Evolutionary conservation across 1,140 invertebrate species (phyloP).

Genomic region (Drosophila simulans): DNA sequence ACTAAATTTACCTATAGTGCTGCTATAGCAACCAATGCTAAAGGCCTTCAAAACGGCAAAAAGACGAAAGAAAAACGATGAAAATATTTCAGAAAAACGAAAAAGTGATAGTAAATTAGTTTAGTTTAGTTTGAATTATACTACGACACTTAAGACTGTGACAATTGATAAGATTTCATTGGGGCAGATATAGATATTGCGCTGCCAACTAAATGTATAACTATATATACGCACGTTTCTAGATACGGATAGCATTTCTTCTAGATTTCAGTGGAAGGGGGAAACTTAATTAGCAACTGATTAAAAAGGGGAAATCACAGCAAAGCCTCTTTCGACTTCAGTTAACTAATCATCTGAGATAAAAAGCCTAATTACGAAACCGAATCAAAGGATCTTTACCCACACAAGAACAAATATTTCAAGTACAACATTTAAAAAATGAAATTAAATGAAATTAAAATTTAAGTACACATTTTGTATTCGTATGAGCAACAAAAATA

Average conservation of each 20-base stretch:
- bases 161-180: constrained; percentile 68
- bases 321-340: neutral
- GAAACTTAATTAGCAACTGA: constrained; percentile 32
- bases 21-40: constrained; percentile 23
- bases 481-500: too few species aligned
- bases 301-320: constrained; percentile 17
- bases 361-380: neutral
- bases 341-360: neutral
- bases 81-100: constrained; percentile 27
- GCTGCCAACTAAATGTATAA: constrained; percentile 8
- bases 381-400: neutral
- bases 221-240: constrained; percentile 14
- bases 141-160: constrained; percentile 60
- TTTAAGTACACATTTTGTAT: neutral
- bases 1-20: constrained; percentile 9
- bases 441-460: neutral
- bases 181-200: constrained; percentile 35
- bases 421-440: neutral
- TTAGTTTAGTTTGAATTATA: constrained; percentile 64
- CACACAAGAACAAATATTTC: neutral
- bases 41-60: constrained; percentile 45
- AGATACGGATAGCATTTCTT: neutral
- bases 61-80: neutral
- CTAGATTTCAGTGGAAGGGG: neutral
- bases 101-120: constrained; percentile 69